Evolutionary conservation across 2,888 invertebrate species (phyloP).

Genomic region (Scelioninae gen. 1): DNA sequence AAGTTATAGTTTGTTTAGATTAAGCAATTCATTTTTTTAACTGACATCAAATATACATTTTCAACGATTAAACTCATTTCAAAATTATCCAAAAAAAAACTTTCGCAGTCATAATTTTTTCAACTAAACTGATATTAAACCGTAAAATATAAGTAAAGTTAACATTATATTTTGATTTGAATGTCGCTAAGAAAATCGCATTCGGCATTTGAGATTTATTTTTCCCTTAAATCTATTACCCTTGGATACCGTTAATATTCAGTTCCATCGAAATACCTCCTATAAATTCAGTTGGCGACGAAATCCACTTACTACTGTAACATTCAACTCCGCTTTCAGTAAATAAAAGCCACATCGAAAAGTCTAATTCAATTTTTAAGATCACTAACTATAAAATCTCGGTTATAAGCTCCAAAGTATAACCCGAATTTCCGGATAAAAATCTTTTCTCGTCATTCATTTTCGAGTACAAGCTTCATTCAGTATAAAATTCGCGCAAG

Average conservation of each 20-base stretch:
- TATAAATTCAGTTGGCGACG: conserved; percentile 28
- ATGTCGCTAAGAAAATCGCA: not conserved
- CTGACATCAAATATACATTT: too few species aligned
- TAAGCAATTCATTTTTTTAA: too few species aligned
- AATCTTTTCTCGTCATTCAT: conserved; percentile 47
- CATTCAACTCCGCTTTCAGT: conserved; percentile 22
- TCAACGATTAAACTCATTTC: too few species aligned
- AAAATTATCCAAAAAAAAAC: too few species aligned
- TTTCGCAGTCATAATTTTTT: too few species aligned
- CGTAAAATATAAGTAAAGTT: not conserved
- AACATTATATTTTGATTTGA: not conserved
- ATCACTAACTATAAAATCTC: conserved; percentile 43
- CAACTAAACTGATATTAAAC: too few species aligned
- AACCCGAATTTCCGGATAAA: conserved; percentile 30
- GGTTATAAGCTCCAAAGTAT: conserved; percentile 33
- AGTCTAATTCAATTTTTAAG: conserved; percentile 55
- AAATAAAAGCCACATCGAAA: conserved; percentile 47
- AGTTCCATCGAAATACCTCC: conserved; percentile 5
- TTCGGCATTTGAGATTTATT: conserved; percentile 17
- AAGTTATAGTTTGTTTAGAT: too few species aligned
- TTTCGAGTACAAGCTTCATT: conserved; percentile 29
- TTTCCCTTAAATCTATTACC: conserved; percentile 29
- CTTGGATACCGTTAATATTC: conserved; percentile 16
- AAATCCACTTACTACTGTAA: conserved; percentile 38
- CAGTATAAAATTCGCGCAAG: conserved; percentile 35